These are phyloP conservation scores for Tiaroga cobitis DNA, from an alignment of 2,797 vertebrate species.

Conservation along the genomic window DNA sequence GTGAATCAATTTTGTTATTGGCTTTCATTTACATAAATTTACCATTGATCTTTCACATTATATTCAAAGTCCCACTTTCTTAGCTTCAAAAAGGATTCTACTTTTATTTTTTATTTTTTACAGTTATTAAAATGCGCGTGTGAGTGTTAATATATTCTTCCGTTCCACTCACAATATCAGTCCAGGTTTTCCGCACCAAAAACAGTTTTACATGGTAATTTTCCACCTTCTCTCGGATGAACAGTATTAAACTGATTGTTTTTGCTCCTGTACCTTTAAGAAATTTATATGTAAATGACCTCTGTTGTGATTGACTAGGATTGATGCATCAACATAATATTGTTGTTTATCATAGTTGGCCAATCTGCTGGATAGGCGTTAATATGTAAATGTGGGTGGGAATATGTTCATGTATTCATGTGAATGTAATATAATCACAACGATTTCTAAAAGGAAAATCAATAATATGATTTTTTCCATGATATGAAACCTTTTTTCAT, in stretches of 20 bases:
- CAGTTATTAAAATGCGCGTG: neutral
- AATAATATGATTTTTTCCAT: neutral
- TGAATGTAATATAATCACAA: neutral
- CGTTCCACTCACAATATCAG: neutral
- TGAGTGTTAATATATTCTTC: neutral
- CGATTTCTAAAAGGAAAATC: neutral
- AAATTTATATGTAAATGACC: neutral
- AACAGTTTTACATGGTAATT: neutral
- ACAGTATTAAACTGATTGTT: neutral
- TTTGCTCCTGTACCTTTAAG: neutral
- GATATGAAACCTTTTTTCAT: neutral
- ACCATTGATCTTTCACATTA: neutral
- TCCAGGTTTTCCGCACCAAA: neutral
- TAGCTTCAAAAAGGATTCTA: neutral
- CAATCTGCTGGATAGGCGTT: neutral
- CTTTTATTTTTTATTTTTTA: neutral
- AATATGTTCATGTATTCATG: neutral
- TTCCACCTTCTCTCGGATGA: neutral
- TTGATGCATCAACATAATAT: neutral
- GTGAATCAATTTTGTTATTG: slow-evolving; percentile 11
- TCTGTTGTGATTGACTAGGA: neutral
- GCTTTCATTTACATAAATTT: neutral
- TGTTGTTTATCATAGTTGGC: neutral
- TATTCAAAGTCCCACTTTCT: neutral
- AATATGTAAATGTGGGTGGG: neutral